Evolutionary conservation across 2,797 vertebrate genomes (phyloP).

Genomic region (Petrocephalus schoutedeni): DNA sequence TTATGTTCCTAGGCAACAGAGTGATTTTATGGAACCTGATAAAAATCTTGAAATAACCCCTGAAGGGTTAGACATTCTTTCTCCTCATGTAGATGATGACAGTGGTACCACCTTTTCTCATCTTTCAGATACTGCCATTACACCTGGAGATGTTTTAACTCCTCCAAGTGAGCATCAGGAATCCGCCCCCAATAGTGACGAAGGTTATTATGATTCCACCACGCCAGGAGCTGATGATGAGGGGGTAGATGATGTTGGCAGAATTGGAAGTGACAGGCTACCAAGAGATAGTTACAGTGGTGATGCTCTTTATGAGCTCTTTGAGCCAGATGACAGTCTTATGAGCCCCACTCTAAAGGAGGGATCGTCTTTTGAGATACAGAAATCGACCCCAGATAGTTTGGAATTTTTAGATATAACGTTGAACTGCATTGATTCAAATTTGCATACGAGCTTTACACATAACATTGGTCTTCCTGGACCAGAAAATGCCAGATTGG

Average conservation of each 20-base stretch:
- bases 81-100: constrained; percentile 46
- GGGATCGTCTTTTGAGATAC: constrained; percentile 64
- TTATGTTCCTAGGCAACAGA: constrained; percentile 56
- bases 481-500: constrained; percentile 71
- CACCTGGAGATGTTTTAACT: constrained; percentile 71
- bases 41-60: constrained; percentile 43
- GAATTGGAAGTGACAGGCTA: constrained; percentile 69
- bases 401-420: constrained; percentile 67
- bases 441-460: constrained; percentile 55
- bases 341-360: constrained; percentile 77
- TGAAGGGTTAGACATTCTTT: constrained; percentile 40
- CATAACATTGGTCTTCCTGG: constrained; percentile 67
- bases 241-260: constrained; percentile 64
- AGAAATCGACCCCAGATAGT: constrained; percentile 56
- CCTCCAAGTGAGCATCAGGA: constrained; percentile 94
- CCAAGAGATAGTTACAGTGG: constrained; percentile 95
- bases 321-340: constrained; percentile 79
- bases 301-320: constrained; percentile 93
- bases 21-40: constrained; percentile 39
- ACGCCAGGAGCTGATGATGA: constrained; percentile 90
- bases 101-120: constrained; percentile 54
- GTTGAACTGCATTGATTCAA: constrained; percentile 47
- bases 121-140: constrained; percentile 47
- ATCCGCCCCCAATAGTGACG: constrained; percentile 89
- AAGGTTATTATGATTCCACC: constrained; percentile 88